Conservation (phyloP, 2,888 invertebrate genomes). For the Neoaliturus tenellus region DNA sequence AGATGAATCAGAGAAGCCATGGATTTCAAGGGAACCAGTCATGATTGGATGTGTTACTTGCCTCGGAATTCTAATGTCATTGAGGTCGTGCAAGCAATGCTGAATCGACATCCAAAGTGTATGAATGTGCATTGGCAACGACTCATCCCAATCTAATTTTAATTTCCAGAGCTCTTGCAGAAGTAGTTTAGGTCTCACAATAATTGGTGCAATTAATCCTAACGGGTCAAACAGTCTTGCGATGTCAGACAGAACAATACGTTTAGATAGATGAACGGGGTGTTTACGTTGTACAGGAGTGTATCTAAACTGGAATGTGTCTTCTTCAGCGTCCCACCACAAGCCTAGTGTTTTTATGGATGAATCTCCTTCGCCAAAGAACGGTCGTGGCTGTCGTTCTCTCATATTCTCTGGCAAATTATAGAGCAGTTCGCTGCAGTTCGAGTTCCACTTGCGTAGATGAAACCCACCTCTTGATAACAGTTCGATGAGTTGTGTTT, state of each 20-base stretch:
- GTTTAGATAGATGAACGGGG: background rate
- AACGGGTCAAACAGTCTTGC: conserved; percentile 10
- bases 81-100: background rate
- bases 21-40: background rate
- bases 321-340: conserved; percentile 16
- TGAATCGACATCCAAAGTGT: background rate
- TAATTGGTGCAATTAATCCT: background rate
- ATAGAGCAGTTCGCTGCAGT: background rate
- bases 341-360: conserved; percentile 38
- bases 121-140: background rate
- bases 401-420: background rate
- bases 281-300: background rate
- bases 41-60: background rate
- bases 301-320: conserved; percentile 11
- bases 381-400: background rate
- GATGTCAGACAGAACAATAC: background rate
- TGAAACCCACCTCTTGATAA: background rate
- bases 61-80: background rate
- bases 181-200: background rate
- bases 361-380: background rate
- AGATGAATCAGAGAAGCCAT: conserved; percentile 52
- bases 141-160: conserved; percentile 4
- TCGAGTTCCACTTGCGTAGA: background rate
- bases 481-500: background rate
- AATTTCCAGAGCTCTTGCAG: conserved; percentile 12